Evolutionary conservation across 1,140 invertebrate genomes (phyloP).

Genomic region (Calliopsis andreniformis): DNA sequence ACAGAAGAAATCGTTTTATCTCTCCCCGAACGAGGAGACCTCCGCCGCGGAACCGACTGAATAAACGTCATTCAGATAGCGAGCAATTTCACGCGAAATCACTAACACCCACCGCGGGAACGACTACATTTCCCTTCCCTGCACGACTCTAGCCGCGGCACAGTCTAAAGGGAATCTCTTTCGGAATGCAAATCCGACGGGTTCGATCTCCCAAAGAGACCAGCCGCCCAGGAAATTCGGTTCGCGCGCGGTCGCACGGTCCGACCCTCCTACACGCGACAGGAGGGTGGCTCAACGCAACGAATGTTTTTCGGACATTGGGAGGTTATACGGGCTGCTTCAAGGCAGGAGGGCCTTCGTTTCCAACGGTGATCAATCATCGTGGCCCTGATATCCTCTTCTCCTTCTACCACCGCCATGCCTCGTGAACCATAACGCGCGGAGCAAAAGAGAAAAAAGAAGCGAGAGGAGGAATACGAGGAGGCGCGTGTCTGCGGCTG

Average conservation of each 20-base stretch:
- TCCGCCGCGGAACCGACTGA: neutral
- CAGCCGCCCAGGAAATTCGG: constrained; percentile 36
- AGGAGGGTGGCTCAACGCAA: constrained; percentile 48
- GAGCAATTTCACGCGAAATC: constrained; percentile 24
- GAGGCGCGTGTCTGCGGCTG: neutral
- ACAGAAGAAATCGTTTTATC: constrained; percentile 18
- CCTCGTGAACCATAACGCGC: constrained; percentile 78
- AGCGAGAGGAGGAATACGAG: neutral
- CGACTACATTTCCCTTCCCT: neutral
- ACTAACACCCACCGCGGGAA: neutral
- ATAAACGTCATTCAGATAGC: neutral
- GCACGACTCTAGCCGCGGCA: neutral
- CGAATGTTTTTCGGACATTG: constrained; percentile 80
- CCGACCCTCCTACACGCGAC: constrained; percentile 29
- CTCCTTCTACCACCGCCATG: constrained; percentile 76
- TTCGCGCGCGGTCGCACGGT: constrained; percentile 13
- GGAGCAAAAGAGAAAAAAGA: constrained; percentile 35
- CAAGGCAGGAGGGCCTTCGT: constrained; percentile 52
- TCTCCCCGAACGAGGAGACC: neutral
- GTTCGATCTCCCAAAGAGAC: constrained; percentile 11
- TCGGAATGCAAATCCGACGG: constrained; percentile 18
- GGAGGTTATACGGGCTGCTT: constrained; percentile 49
- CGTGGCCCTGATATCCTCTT: constrained; percentile 43
- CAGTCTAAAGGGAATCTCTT: constrained; percentile 12
- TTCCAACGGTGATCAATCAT: constrained; percentile 62